Conservation (phyloP, 2,113 vertebrate genomes). For the Scortum barcoo region DNA sequence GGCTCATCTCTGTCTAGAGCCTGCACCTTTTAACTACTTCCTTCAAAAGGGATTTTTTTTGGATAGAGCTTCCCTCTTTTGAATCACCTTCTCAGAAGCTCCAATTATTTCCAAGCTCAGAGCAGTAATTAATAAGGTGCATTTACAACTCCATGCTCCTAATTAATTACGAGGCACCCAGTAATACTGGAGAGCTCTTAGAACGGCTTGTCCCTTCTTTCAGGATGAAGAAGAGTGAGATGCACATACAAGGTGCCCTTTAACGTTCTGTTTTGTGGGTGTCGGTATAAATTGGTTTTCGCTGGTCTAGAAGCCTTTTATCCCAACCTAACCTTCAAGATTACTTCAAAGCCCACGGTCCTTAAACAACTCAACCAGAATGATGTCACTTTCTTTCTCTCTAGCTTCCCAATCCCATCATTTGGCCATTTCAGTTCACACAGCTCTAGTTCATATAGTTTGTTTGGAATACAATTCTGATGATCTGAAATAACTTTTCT, state of each 20-base stretch:
- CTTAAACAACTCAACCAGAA: background rate
- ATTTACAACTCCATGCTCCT: constrained; percentile 50
- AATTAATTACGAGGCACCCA: constrained; percentile 68
- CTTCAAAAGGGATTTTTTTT: constrained; percentile 69
- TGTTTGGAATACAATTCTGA: no score
- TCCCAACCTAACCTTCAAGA: background rate
- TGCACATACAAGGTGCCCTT: background rate
- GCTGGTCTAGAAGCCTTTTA: background rate
- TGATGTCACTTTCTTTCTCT: background rate
- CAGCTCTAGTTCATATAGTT: background rate
- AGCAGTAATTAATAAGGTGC: constrained; percentile 80
- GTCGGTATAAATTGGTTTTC: background rate
- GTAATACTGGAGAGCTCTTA: constrained; percentile 55
- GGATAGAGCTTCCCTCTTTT: constrained; percentile 64
- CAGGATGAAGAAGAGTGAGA: constrained; percentile 35
- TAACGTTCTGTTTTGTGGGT: constrained; percentile 12
- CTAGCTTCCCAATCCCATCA: background rate
- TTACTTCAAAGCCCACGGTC: constrained; percentile 11
- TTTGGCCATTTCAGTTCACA: background rate
- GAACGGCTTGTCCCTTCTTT: constrained; percentile 30
- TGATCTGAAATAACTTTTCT: no score
- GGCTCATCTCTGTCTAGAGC: constrained; percentile 64
- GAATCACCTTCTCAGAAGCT: constrained; percentile 73
- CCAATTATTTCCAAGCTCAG: constrained; percentile 83
- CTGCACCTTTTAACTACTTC: constrained; percentile 70